Conservation (phyloP, 2,797 vertebrate species). For the Glyptemys insculpta region DNA sequence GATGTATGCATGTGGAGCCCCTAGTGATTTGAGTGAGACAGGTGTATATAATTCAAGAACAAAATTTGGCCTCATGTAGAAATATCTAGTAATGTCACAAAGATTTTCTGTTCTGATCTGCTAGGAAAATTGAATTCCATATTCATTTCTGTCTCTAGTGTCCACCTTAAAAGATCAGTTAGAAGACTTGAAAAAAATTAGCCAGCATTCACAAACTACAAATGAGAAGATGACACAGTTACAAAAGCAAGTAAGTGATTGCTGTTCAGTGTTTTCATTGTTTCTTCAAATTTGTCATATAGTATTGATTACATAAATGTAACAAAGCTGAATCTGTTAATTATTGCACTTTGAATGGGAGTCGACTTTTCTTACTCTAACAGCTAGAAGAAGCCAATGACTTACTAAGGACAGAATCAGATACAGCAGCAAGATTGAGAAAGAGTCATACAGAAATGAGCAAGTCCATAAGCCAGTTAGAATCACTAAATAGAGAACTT, state of each 20-base stretch:
- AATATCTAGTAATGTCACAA: not conserved
- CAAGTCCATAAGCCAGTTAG: conserved; percentile 92
- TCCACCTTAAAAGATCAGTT: conserved; percentile 97
- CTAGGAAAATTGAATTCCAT: not conserved
- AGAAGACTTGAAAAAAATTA: conserved; percentile 95
- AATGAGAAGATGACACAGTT: conserved; percentile 95
- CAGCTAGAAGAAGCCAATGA: conserved; percentile 97
- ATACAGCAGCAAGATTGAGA: conserved; percentile 93
- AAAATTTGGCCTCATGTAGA: not conserved
- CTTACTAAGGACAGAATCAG: conserved; percentile 94
- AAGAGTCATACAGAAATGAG: conserved; percentile 95
- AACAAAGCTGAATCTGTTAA: conserved; percentile 2
- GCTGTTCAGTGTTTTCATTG: not conserved
- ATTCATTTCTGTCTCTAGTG: conserved; percentile 82
- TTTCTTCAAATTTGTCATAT: not conserved
- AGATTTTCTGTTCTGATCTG: not conserved
- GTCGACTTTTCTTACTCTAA: conserved; percentile 29
- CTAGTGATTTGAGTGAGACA: not conserved
- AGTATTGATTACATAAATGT: not conserved
- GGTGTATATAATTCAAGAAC: not conserved
- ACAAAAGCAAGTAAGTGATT: conserved; percentile 91
- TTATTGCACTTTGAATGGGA: not conserved
- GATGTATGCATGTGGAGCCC: accelerated
- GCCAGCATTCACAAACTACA: conserved; percentile 94
- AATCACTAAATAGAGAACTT: conserved; percentile 93